Conservation (phyloP, 1,140 invertebrate species). For the Neodiprion lecontei region DNA sequence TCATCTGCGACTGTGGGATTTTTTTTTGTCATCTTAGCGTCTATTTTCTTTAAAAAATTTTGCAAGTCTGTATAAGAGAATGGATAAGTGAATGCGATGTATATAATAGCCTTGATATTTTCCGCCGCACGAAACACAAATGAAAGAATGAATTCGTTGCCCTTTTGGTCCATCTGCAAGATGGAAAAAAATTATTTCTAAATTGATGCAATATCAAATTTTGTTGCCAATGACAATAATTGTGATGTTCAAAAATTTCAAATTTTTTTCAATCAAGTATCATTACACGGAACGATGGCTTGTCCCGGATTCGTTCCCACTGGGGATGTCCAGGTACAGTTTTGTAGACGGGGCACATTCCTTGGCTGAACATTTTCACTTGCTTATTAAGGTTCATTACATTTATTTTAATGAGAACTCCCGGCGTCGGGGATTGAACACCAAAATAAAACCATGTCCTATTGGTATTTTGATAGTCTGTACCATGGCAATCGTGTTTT, state of each 20-base stretch:
- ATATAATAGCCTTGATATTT: slow-evolving; percentile 75
- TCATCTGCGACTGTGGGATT: slow-evolving; percentile 61
- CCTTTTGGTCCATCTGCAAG: slow-evolving; percentile 67
- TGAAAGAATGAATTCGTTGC: slow-evolving; percentile 73
- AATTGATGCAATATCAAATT: slow-evolving; percentile 14
- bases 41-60: slow-evolving; percentile 63
- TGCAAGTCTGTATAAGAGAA: slow-evolving; percentile 86
- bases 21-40: slow-evolving; percentile 50
- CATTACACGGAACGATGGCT: slow-evolving; percentile 68
- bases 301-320: slow-evolving; percentile 83
- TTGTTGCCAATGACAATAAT: neutral
- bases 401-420: slow-evolving; percentile 76
- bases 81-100: slow-evolving; percentile 93
- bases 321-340: slow-evolving; percentile 72
- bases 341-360: slow-evolving; percentile 84
- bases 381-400: slow-evolving; percentile 89
- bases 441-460: slow-evolving; percentile 96
- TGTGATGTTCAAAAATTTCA: neutral
- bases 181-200: slow-evolving; percentile 23
- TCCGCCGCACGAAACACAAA: slow-evolving; percentile 81
- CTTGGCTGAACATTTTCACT: slow-evolving; percentile 89
- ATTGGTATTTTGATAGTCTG: slow-evolving; percentile 89
- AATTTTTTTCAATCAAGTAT: slow-evolving; percentile 12
- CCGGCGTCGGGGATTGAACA: slow-evolving; percentile 66
- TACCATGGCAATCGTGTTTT: slow-evolving; percentile 85